Conservation (phyloP, 2,797 vertebrate species). For the Sebastes cheni region DNA sequence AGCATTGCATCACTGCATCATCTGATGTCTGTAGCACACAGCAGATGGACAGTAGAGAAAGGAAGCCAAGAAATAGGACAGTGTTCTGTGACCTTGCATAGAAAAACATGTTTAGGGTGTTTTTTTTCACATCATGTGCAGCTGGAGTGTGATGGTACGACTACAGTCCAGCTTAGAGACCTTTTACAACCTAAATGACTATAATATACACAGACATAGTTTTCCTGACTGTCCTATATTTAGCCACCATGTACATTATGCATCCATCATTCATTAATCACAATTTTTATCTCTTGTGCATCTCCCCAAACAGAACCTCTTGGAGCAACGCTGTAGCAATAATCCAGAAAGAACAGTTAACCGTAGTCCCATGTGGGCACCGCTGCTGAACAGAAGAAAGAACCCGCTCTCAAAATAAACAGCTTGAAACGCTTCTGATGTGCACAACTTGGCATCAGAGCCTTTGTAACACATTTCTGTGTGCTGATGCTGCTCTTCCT, state of each 20-base stretch:
- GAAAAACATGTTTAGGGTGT: background rate
- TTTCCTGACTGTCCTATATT: background rate
- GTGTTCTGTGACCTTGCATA: background rate
- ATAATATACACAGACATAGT: background rate
- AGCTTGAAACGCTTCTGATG: background rate
- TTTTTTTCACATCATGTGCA: background rate
- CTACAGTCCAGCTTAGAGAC: background rate
- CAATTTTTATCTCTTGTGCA: background rate
- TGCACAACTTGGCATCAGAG: constrained; percentile 5
- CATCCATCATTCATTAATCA: background rate
- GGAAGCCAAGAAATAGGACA: background rate
- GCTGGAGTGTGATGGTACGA: background rate
- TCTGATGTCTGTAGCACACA: background rate
- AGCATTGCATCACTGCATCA: background rate
- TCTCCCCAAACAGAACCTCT: background rate
- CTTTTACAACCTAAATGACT: background rate
- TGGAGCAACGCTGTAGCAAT: background rate
- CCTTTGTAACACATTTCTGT: background rate
- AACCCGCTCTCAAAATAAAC: background rate
- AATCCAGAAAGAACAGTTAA: background rate
- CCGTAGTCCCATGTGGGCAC: background rate
- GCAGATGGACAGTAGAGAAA: background rate
- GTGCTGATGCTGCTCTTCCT: background rate
- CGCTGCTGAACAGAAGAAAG: background rate
- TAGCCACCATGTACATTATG: background rate